phyloP scores from a whole-genome alignment of 2,113 vertebrate genomes.

The Coturnix japonica region DNA sequence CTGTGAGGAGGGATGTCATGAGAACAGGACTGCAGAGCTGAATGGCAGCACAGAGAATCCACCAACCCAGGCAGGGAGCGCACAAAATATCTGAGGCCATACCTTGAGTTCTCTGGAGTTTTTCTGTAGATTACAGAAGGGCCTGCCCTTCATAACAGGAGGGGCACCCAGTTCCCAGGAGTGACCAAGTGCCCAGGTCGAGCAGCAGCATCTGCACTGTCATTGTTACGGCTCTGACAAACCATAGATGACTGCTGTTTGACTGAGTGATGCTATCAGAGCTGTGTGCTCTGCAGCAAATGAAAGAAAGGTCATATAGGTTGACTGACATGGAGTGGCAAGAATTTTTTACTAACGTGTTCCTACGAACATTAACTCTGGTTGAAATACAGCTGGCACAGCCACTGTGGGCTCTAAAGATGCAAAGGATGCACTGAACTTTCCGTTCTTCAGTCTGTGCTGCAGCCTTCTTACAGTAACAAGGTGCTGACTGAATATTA shows the following conservation, averaged over 20 bases:
- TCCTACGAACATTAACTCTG: not conserved
- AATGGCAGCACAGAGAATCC: not conserved
- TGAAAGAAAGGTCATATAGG: not conserved
- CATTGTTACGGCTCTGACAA: not conserved
- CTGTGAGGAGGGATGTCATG: not conserved
- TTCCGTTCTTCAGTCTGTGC: not conserved
- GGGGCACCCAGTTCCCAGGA: too few relatives aligned
- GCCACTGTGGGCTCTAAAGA: not conserved
- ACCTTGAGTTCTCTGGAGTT: not conserved
- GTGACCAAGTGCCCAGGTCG: not conserved
- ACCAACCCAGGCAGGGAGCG: not conserved
- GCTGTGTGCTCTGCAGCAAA: not conserved
- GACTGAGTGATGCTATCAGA: not conserved
- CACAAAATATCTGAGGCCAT: not conserved
- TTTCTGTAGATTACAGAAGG: not conserved
- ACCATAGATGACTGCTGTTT: not conserved
- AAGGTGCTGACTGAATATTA: not conserved
- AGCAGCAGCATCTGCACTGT: not conserved
- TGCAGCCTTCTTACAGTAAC: not conserved
- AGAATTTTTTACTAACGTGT: not conserved
- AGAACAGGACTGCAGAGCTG: not conserved
- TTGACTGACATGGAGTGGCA: not conserved
- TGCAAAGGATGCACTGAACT: fast-evolving
- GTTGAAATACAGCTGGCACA: not conserved
- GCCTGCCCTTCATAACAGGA: not conserved